phyloP scores from a whole-genome alignment of 2,797 vertebrate species.

The Basileuterus tristriatus region DNA sequence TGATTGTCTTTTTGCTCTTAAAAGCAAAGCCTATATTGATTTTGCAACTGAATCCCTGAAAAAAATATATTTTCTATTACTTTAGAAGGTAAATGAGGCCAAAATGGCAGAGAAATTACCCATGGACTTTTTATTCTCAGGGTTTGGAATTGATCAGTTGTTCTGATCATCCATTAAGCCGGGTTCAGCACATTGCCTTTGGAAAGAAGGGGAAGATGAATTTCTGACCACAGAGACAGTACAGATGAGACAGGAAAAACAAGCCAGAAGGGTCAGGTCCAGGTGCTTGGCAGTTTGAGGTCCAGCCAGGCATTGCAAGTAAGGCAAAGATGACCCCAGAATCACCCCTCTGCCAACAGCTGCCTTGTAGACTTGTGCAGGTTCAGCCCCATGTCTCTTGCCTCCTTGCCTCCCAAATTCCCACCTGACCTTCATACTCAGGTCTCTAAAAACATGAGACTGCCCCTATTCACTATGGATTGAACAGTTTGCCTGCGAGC shows the following conservation, averaged over 20 bases:
- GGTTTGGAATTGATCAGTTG: background rate
- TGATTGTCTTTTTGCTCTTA: background rate
- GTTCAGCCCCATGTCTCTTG: background rate
- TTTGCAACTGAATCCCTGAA: background rate
- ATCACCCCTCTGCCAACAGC: background rate
- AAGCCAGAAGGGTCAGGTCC: background rate
- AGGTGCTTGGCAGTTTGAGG: background rate
- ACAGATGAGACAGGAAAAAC: background rate
- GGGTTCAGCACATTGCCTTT: background rate
- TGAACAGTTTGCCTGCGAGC: background rate
- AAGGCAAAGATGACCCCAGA: background rate
- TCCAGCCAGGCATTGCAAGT: background rate
- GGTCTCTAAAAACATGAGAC: background rate
- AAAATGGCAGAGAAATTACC: background rate
- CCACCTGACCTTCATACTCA: background rate
- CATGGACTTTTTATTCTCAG: background rate
- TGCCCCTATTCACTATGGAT: background rate
- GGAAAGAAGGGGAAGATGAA: background rate
- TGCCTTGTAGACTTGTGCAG: background rate
- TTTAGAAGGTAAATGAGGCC: background rate
- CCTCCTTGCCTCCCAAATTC: background rate
- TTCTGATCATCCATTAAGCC: background rate
- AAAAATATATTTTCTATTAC: conserved; percentile 18
- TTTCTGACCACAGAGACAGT: background rate
- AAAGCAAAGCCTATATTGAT: background rate